Conservation (phyloP, 2,888 invertebrate species). For the Drosophila pegasa region DNA sequence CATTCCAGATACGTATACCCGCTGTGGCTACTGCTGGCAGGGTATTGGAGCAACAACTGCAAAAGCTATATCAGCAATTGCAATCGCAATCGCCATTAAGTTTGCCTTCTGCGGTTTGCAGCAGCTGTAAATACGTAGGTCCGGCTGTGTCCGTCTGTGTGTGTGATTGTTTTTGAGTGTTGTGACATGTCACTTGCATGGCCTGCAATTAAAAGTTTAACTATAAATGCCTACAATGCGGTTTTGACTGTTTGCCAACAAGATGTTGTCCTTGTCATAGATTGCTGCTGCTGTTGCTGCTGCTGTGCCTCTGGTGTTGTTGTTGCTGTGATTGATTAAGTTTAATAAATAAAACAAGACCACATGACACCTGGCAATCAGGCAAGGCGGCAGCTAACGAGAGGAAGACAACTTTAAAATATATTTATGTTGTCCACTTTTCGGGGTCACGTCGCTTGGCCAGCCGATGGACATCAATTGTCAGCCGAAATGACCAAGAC, state of each 20-base stretch:
- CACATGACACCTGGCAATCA: conserved; percentile 63
- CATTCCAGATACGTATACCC: not conserved
- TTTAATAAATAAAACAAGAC: conserved; percentile 60
- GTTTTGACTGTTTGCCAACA: conserved; percentile 47
- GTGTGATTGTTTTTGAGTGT: conserved; percentile 35
- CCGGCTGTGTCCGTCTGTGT: conserved; percentile 13
- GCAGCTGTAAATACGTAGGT: conserved; percentile 48
- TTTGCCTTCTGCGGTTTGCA: conserved; percentile 73
- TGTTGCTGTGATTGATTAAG: conserved; percentile 65
- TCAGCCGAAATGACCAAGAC: conserved; percentile 21
- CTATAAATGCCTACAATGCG: conserved; percentile 66
- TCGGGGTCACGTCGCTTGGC: conserved; percentile 7
- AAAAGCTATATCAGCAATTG: conserved; percentile 39
- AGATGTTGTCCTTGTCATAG: conserved; percentile 33
- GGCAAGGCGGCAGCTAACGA: conserved; percentile 28
- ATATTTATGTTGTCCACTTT: conserved; percentile 27
- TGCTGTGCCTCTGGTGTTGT: conserved; percentile 8
- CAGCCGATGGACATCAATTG: conserved; percentile 64
- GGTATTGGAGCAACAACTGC: conserved; percentile 32
- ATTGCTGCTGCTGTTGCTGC: not conserved
- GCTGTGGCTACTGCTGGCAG: not conserved
- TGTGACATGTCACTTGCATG: conserved; percentile 66
- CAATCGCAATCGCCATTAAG: conserved; percentile 57
- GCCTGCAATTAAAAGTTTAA: conserved; percentile 71
- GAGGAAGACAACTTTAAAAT: conserved; percentile 25